Percentiles rank a stretch among this genome's conserved stretches.
These are phyloP conservation scores for Himalopsyche japonica DNA, from an alignment of 2,888 invertebrate genomes.

Conservation along the genomic window DNA sequence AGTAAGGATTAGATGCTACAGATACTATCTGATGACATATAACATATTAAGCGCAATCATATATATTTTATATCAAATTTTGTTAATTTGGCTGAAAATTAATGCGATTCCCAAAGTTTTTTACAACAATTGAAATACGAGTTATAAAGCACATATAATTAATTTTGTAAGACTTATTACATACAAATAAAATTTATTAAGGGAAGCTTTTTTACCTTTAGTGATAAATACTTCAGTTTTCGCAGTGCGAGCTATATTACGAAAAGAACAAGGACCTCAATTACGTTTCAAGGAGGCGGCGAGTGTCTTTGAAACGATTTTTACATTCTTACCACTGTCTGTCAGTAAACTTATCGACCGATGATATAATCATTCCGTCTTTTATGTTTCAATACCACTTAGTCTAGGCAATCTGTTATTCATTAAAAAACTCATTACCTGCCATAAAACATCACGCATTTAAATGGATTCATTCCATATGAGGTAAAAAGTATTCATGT, in stretches of 20 bases:
- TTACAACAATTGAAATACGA: too few species aligned
- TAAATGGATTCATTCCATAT: neutral
- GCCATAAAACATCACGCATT: neutral
- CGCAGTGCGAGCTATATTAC: neutral
- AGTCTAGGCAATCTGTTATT: neutral
- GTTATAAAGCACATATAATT: too few species aligned
- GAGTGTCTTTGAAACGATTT: neutral
- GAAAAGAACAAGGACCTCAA: neutral
- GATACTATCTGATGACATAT: too few species aligned
- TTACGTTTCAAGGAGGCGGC: slow-evolving; percentile 1
- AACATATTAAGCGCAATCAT: too few species aligned
- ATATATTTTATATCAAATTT: too few species aligned
- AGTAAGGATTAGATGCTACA: too few species aligned
- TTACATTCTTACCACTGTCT: neutral
- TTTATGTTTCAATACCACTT: neutral
- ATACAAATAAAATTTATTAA: too few species aligned
- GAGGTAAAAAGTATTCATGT: neutral
- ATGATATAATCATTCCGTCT: neutral
- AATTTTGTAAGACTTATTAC: too few species aligned
- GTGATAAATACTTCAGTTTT: neutral
- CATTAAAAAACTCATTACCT: neutral
- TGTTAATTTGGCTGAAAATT: too few species aligned
- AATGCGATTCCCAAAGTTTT: too few species aligned
- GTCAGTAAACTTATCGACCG: neutral
- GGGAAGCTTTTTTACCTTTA: too few species aligned